phyloP scores from a whole-genome alignment of 2,888 invertebrate genomes.

The Bimastos eiseni region DNA sequence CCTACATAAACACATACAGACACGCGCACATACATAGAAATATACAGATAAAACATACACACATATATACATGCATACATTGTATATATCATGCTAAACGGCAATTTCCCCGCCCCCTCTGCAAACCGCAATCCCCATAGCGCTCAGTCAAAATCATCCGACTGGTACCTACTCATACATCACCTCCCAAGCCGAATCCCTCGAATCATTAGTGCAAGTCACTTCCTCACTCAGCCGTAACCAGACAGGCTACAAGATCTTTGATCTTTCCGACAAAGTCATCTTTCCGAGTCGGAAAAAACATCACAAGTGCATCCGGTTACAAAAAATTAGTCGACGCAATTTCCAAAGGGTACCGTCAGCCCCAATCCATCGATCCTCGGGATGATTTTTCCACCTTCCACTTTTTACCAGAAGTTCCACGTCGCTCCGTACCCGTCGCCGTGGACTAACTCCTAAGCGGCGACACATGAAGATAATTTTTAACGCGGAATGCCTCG shows the following conservation, averaged over 20 bases:
- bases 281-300: not conserved
- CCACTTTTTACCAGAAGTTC: not conserved
- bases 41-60: no score
- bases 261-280: not conserved
- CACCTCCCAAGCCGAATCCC: not conserved
- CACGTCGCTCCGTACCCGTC: not conserved
- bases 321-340: no score
- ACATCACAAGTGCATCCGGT: not conserved
- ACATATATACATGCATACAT: no score
- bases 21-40: not conserved
- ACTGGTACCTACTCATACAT: not conserved
- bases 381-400: not conserved
- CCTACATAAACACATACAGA: constrained; percentile 8
- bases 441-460: not conserved
- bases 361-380: not conserved
- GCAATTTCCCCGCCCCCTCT: not conserved
- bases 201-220: not conserved
- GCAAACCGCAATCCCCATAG: not conserved
- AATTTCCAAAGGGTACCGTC: not conserved
- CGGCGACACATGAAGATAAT: not conserved
- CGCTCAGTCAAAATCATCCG: not conserved
- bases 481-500: not conserved
- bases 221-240: not conserved
- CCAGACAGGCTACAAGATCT: not conserved
- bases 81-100: not conserved